phyloP scores from a whole-genome alignment of 2,797 vertebrate species.

The Phataginus tetradactyla region DNA sequence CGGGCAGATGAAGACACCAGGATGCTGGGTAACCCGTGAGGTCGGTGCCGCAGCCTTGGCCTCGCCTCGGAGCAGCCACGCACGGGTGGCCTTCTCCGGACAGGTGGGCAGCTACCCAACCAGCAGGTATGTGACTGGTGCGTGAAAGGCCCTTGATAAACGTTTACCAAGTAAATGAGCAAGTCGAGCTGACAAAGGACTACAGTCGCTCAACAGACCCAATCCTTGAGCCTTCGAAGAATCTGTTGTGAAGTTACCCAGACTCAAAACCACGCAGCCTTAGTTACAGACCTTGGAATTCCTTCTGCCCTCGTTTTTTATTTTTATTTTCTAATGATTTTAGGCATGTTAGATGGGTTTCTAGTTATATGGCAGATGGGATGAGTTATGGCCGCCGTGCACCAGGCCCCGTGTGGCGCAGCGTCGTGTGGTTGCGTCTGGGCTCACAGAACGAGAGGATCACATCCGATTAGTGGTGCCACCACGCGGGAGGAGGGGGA shows the following conservation, averaged over 20 bases:
- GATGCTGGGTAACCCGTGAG: accelerated
- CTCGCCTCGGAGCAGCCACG: neutral
- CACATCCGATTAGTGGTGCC: neutral
- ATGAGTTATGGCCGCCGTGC: neutral
- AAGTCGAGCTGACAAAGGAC: neutral
- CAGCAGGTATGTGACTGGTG: neutral
- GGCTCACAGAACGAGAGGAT: neutral
- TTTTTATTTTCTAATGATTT: neutral
- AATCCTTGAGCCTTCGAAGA: neutral
- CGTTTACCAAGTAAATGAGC: neutral
- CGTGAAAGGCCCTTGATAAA: neutral
- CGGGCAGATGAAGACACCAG: neutral
- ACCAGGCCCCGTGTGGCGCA: neutral
- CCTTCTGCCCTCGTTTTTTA: neutral
- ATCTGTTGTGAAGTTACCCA: neutral
- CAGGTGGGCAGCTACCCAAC: neutral
- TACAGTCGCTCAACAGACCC: neutral
- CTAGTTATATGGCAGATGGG: neutral
- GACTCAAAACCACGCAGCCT: neutral
- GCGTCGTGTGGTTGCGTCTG: neutral
- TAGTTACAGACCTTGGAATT: neutral
- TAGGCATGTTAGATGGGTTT: neutral
- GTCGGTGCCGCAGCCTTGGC: neutral
- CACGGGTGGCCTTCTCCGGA: neutral
- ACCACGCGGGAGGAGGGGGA: accelerated